These are phyloP conservation scores for Scomberomorus guttatus DNA, from an alignment of 2,797 vertebrate species.

Conservation along the genomic window DNA sequence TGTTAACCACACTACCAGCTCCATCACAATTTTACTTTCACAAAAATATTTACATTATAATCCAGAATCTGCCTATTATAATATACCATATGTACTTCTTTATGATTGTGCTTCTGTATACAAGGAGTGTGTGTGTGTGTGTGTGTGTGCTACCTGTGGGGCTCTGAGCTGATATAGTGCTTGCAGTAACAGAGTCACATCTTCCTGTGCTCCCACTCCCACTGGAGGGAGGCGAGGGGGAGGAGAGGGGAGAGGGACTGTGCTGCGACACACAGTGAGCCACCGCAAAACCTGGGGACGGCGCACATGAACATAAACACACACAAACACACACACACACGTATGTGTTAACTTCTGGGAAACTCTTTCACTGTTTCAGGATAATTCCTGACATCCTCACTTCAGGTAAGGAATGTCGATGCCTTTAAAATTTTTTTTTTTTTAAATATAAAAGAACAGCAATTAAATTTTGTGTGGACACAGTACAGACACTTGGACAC, in stretches of 20 bases:
- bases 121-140: not conserved
- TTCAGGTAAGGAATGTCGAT: not conserved
- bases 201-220: constrained; percentile 89
- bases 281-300: constrained; percentile 92
- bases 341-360: constrained; percentile 17
- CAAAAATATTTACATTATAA: no score
- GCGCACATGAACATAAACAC: constrained; percentile 19
- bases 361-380: not conserved
- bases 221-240: constrained; percentile 89
- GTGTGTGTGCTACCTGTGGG: constrained; percentile 87
- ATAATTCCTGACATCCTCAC: not conserved
- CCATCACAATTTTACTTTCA: not conserved
- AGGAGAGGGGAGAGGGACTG: constrained; percentile 88
- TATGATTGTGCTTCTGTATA: not conserved
- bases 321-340: constrained; percentile 27
- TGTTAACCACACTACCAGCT: constrained; percentile 17
- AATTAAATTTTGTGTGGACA: constrained; percentile 2
- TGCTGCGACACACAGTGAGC: constrained; percentile 94
- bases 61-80: not conserved
- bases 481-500: not conserved
- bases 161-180: constrained; percentile 90
- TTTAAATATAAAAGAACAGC: no score
- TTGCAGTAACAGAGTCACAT: constrained; percentile 89
- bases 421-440: not conserved
- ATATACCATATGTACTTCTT: not conserved